Evolutionary conservation across 2,888 invertebrate genomes (phyloP), one percentile per base, ranked within the genome.

Genomic region (Drosophila atroscutellata): DNA sequence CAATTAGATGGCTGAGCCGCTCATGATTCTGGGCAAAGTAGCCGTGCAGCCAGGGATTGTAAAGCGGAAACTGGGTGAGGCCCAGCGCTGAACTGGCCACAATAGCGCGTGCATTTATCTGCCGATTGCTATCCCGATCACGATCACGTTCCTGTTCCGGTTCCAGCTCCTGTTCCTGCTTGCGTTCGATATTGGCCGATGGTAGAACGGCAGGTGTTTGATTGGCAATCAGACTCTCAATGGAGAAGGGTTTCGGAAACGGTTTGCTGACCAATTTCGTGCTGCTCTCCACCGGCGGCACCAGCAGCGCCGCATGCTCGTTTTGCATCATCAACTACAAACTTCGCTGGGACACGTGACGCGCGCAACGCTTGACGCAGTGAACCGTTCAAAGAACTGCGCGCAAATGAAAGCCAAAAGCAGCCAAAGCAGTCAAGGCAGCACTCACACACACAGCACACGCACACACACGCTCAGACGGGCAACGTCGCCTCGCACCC

Each of bases 31-130:
- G 93, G 55, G 91, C 92, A 78, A 93, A 92, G 57, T 93, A 93
- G 45, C 93, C 93, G 64, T 92, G 92, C 57, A 93, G 85, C 93
- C 93, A 93, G 50, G 93, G 93, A 80, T 93, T 93, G 58, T 93
- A 93, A 13, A 93, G 88, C 1, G 93, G 92, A 61, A 93, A 92
- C 80, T 92, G 92, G 24, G 91, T 88, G 15, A 92, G 77, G 2
- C 92, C 92, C 68, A 92, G 78, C 13, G 91, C 91, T 0, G 91
- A 90, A 18, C 89, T 86, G 57, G 91, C 90, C 24, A 90, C 89
- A 77, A 91, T 88, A 62, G 90, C 90, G 15, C 91, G 90, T 13
- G 91, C 89, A 81, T 80, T 89, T 0, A 91, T 57, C 57, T 91
- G 89, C 37, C 87, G 86, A 65, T 75, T 71, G 52, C 71, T 64